Conservation (phyloP, 2,888 invertebrate species). For the Tenthredo distinguenda region DNA sequence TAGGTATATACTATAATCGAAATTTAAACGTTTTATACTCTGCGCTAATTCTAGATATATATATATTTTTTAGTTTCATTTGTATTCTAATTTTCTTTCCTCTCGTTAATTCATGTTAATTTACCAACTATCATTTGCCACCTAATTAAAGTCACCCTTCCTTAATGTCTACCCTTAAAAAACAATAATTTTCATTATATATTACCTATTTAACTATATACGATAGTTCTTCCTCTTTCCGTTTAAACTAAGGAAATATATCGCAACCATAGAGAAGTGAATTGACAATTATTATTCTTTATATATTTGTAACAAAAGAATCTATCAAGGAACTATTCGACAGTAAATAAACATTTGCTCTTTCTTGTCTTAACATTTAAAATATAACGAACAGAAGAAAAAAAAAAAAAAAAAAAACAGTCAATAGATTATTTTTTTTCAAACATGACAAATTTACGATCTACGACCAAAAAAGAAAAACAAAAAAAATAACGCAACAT, state of each 20-base stretch:
- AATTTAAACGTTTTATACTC: slow-evolving; percentile 44
- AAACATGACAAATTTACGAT: slow-evolving; percentile 17
- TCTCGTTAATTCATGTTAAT: slow-evolving; percentile 46
- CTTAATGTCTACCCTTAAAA: slow-evolving; percentile 30
- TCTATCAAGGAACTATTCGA: slow-evolving; percentile 30
- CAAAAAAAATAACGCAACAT: background rate
- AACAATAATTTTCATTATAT: slow-evolving; percentile 27
- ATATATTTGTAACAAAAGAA: slow-evolving; percentile 19
- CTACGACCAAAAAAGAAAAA: background rate
- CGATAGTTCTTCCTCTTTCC: slow-evolving; percentile 15
- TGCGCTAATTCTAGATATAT: slow-evolving; percentile 46
- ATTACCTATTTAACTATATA: slow-evolving; percentile 29
- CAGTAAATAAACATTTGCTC: slow-evolving; percentile 39
- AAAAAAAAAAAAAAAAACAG: slow-evolving; percentile 1
- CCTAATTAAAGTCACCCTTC: slow-evolving; percentile 43
- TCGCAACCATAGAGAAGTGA: slow-evolving; percentile 30
- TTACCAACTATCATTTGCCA: slow-evolving; percentile 40
- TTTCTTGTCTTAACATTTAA: slow-evolving; percentile 15
- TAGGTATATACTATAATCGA: slow-evolving; percentile 17
- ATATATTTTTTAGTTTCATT: background rate
- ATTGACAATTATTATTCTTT: slow-evolving; percentile 26
- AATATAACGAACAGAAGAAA: slow-evolving; percentile 19
- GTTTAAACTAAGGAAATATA: background rate
- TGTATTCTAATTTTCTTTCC: background rate
- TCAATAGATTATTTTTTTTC: slow-evolving; percentile 4